A percentile compares a stretch with the other conserved stretches of the same genome.
Evolutionary conservation across 1,140 invertebrate genomes (phyloP).

Genomic region (Calycopis cecrops): DNA sequence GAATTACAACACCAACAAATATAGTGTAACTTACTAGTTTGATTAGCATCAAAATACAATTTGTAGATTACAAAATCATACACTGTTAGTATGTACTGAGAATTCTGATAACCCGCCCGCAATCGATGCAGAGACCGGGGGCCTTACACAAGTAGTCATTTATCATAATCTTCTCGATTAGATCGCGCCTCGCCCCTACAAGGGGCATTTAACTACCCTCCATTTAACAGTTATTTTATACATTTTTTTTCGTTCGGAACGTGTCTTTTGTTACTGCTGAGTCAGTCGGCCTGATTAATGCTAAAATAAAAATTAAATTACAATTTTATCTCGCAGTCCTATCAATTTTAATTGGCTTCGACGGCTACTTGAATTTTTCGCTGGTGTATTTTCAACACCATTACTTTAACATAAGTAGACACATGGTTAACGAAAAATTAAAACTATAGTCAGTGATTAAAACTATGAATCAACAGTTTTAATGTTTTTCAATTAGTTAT

Average conservation of each 20-base stretch:
- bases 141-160: slow-evolving; percentile 39
- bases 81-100: slow-evolving; percentile 14
- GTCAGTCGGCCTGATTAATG: slow-evolving; percentile 34
- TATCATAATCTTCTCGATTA: slow-evolving; percentile 69
- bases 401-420: too few relatives aligned
- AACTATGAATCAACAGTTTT: too few relatives aligned
- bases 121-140: slow-evolving; percentile 24
- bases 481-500: too few relatives aligned
- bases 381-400: too few relatives aligned
- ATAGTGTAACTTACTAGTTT: background rate
- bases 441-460: too few relatives aligned
- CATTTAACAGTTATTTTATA: slow-evolving; percentile 66
- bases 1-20: too few relatives aligned
- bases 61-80: slow-evolving; percentile 11
- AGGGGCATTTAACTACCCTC: slow-evolving; percentile 57
- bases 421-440: too few relatives aligned
- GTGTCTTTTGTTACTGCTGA: slow-evolving; percentile 47
- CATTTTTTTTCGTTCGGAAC: slow-evolving; percentile 49
- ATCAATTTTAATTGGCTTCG: too few relatives aligned
- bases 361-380: too few relatives aligned
- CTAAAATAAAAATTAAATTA: slow-evolving; percentile 4
- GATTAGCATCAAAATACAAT: slow-evolving; percentile 7
- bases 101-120: slow-evolving; percentile 19
- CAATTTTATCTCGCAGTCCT: background rate
- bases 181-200: slow-evolving; percentile 56